Evolutionary conservation across 2,888 invertebrate species (phyloP).

Genomic region (Drosophila affinis): DNA sequence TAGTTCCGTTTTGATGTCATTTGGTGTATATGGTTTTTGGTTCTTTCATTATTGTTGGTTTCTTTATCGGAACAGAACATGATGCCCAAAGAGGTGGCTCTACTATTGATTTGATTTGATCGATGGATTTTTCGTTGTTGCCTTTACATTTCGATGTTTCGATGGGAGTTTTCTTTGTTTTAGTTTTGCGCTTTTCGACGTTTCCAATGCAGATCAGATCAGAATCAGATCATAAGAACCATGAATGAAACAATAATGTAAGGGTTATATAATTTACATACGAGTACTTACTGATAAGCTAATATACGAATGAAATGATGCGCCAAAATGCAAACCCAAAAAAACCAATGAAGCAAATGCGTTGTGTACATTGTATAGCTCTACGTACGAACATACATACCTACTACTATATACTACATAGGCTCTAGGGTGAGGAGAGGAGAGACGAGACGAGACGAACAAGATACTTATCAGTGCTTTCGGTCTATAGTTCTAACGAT

Average conservation of each 20-base stretch:
- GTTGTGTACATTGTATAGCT: conserved; percentile 52
- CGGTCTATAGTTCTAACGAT: conserved; percentile 55
- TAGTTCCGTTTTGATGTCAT: conserved; percentile 62
- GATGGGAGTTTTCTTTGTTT: conserved; percentile 11
- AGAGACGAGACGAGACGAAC: conserved; percentile 8
- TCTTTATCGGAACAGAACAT: conserved; percentile 18
- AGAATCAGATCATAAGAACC: conserved; percentile 29
- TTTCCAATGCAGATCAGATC: conserved; percentile 33
- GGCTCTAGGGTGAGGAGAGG: conserved; percentile 48
- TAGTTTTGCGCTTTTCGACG: conserved; percentile 25
- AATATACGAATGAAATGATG: conserved; percentile 58
- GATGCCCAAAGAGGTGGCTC: not conserved
- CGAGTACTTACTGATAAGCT: conserved; percentile 44
- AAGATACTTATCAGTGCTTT: conserved; percentile 37
- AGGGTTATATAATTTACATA: conserved; percentile 49
- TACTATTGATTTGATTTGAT: not conserved
- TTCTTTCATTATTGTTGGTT: conserved; percentile 43
- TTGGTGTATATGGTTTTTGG: conserved; percentile 68
- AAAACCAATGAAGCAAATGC: conserved; percentile 47
- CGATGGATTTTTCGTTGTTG: conserved; percentile 29
- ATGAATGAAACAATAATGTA: conserved; percentile 38
- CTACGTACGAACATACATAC: conserved; percentile 19
- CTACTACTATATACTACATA: conserved; percentile 21
- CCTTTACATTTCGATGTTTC: conserved; percentile 24
- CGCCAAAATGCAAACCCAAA: conserved; percentile 63